phyloP scores from a whole-genome alignment of 2,888 invertebrate species.

The Cheilosia urbana region DNA sequence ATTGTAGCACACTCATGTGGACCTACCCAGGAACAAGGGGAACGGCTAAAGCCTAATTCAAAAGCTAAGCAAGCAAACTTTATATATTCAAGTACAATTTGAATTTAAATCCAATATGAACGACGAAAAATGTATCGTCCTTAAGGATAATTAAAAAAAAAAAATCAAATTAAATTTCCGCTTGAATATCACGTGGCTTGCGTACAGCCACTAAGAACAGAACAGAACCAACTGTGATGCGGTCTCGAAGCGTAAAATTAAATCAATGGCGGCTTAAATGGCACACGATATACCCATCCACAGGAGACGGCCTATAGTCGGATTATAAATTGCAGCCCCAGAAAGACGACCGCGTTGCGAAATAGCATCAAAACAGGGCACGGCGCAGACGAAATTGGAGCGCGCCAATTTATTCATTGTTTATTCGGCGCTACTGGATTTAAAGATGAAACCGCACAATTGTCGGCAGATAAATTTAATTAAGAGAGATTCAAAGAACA shows the following conservation, averaged over 20 bases:
- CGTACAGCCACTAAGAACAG: background rate
- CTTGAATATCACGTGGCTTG: background rate
- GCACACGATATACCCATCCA: background rate
- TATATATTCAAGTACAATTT: background rate
- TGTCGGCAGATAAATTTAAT: conserved; percentile 30
- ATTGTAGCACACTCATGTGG: conserved; percentile 10
- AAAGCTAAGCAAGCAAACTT: conserved; percentile 23
- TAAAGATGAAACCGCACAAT: conserved; percentile 10
- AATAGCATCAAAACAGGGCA: background rate
- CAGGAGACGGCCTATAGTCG: background rate
- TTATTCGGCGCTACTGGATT: conserved; percentile 15
- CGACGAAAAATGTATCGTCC: background rate
- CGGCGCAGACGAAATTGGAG: conserved; percentile 11
- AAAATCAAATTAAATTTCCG: conserved; percentile 23
- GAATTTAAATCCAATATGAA: background rate
- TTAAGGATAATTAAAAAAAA: conserved; percentile 53
- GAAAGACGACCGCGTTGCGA: too few relatives aligned
- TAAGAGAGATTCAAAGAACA: conserved; percentile 18
- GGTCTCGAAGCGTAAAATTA: conserved; percentile 51
- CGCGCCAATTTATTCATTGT: conserved; percentile 42
- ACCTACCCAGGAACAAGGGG: background rate
- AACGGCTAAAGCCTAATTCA: conserved; percentile 19
- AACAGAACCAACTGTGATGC: conserved; percentile 35
- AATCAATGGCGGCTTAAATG: conserved; percentile 46
- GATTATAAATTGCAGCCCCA: conserved; percentile 7